A percentile compares a stretch with the other conserved stretches of the same genome.
Conservation (phyloP, 2,113 vertebrate genomes). For the Actenoides hombroni region DNA sequence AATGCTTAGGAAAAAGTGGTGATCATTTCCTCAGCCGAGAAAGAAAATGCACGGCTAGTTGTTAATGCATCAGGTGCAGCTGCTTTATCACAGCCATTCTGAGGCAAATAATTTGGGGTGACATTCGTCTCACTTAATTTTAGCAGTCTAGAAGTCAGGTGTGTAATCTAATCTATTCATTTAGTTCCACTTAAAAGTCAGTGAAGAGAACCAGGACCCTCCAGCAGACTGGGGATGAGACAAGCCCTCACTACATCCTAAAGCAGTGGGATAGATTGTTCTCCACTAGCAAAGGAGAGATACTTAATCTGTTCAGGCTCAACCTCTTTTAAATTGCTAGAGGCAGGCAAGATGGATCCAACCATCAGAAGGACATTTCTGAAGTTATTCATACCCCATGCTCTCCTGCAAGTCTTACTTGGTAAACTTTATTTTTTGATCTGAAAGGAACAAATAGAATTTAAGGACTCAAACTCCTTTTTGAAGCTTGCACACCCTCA, state of each 20-base stretch:
- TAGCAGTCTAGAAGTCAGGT: not conserved
- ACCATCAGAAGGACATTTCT: not conserved
- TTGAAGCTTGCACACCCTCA: accelerated
- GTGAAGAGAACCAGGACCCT: not conserved
- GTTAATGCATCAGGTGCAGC: not conserved
- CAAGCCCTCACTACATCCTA: not conserved
- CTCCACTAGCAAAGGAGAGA: not conserved
- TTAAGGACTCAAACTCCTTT: not conserved
- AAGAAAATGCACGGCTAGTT: not conserved
- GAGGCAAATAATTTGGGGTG: constrained; percentile 14
- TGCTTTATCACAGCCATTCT: not conserved
- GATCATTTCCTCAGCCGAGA: not conserved
- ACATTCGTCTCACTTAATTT: not conserved
- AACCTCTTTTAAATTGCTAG: not conserved
- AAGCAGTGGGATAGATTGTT: not conserved
- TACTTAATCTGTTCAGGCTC: not conserved
- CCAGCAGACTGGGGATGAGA: not conserved
- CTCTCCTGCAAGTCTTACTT: not conserved
- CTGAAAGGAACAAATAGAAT: not conserved
- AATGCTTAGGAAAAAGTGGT: not conserved
- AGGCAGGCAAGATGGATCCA: not conserved
- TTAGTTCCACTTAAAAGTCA: not conserved
- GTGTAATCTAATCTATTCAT: constrained; percentile 9
- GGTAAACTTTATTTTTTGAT: not conserved
- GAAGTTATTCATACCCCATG: not conserved